Conservation (phyloP, 2,797 vertebrate species). For the Hozukius guyotensis region DNA sequence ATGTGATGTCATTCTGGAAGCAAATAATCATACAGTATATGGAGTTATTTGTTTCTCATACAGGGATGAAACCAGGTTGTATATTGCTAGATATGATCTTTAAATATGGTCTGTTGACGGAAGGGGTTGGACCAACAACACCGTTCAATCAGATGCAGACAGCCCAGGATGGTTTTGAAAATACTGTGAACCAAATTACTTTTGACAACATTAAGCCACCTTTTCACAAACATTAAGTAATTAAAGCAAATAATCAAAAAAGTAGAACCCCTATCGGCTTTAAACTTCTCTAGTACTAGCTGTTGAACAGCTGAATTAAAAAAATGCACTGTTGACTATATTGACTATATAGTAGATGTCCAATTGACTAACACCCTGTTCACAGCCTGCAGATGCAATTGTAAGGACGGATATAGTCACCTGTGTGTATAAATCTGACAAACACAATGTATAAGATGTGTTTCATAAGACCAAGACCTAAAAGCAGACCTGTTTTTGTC, state of each 20-base stretch:
- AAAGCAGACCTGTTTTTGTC: slow-evolving; percentile 75
- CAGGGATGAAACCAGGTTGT: neutral
- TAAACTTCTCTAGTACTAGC: neutral
- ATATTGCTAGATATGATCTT: neutral
- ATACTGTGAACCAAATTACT: neutral
- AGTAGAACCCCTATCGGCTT: neutral
- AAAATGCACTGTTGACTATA: neutral
- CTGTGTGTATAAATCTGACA: neutral
- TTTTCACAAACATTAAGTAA: neutral
- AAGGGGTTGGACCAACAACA: neutral
- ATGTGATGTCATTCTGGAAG: neutral
- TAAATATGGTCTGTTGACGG: neutral
- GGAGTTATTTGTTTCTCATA: neutral
- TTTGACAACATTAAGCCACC: neutral
- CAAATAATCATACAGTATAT: neutral
- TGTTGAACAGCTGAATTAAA: neutral
- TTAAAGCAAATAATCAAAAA: neutral
- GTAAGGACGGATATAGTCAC: neutral
- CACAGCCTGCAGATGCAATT: neutral
- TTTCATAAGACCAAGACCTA: neutral
- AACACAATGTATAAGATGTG: neutral
- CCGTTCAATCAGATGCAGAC: neutral
- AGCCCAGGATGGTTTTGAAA: neutral
- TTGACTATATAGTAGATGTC: neutral
- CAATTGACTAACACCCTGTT: neutral